These are phyloP conservation scores for Platycercus adscitus DNA, from an alignment of 2,113 vertebrate genomes.

Conservation along the genomic window DNA sequence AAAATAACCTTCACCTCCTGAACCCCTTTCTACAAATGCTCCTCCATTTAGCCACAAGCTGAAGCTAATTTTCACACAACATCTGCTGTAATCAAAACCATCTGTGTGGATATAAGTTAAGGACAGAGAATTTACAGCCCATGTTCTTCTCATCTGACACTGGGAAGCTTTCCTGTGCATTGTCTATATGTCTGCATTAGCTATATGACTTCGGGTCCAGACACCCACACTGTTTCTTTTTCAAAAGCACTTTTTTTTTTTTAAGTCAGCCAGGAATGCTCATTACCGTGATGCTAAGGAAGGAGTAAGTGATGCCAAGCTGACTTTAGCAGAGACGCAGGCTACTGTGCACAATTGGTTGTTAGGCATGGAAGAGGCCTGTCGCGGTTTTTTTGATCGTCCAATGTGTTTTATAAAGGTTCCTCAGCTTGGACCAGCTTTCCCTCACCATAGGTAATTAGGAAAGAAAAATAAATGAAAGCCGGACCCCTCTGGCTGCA, in stretches of 20 bases:
- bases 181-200: background rate
- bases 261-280: background rate
- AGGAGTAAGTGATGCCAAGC: background rate
- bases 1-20: slow-evolving; percentile 45
- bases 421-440: background rate
- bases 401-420: background rate
- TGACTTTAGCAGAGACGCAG: background rate
- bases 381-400: background rate
- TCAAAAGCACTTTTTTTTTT: background rate
- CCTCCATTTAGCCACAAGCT: slow-evolving; percentile 54
- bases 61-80: slow-evolving; percentile 80
- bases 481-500: background rate
- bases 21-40: slow-evolving; percentile 20
- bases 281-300: background rate
- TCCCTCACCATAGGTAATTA: slow-evolving; percentile 14
- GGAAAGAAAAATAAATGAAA: slow-evolving; percentile 31
- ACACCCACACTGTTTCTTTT: background rate
- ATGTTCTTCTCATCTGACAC: slow-evolving; percentile 34
- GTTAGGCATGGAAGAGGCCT: background rate
- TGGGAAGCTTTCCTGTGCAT: background rate
- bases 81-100: slow-evolving; percentile 78
- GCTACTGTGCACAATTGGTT: slow-evolving; percentile 17
- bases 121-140: slow-evolving; percentile 47
- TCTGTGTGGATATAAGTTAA: slow-evolving; percentile 63
- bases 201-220: slow-evolving; percentile 17